Conservation (phyloP, 2,888 invertebrate genomes). For the Seladonia tumulorum region DNA sequence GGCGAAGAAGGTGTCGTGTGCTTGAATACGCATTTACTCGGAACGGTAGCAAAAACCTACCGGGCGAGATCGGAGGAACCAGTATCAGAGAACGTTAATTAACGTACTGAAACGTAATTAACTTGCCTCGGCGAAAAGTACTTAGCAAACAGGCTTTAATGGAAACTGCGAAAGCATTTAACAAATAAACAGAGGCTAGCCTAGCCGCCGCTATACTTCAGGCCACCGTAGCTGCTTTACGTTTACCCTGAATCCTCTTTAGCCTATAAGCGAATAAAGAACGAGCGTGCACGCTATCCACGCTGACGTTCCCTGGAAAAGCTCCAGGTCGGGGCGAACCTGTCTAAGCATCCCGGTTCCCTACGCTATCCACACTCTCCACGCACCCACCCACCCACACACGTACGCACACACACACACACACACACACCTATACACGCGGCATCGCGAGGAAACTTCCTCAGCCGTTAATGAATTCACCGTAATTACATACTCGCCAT, state of each 20-base stretch:
- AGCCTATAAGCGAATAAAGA: conserved; percentile 28
- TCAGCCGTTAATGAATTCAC: conserved; percentile 43
- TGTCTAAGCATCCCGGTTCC: conserved; percentile 25
- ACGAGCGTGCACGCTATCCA: not conserved
- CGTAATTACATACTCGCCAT: conserved; percentile 48
- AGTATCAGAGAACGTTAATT: conserved; percentile 53
- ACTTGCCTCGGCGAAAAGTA: conserved; percentile 42
- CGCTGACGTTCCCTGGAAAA: conserved; percentile 36
- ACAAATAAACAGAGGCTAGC: conserved; percentile 46
- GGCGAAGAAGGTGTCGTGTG: conserved; percentile 17
- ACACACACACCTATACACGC: not conserved
- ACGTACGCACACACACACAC: not conserved
- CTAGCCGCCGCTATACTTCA: conserved; percentile 32
- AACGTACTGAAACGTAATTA: conserved; percentile 53
- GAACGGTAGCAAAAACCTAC: conserved; percentile 13
- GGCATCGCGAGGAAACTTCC: conserved; percentile 42
- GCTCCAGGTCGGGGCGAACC: conserved; percentile 19
- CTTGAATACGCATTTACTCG: not conserved
- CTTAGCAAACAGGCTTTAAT: conserved; percentile 52
- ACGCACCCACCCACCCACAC: too few relatives aligned
- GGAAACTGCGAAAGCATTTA: conserved; percentile 50
- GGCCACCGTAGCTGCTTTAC: conserved; percentile 23
- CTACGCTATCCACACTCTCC: not conserved
- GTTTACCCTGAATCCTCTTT: conserved; percentile 52
- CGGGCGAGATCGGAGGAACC: conserved; percentile 8